Evolutionary conservation across 2,797 vertebrate genomes (phyloP).

Genomic region (Dromococcyx pavoninus): DNA sequence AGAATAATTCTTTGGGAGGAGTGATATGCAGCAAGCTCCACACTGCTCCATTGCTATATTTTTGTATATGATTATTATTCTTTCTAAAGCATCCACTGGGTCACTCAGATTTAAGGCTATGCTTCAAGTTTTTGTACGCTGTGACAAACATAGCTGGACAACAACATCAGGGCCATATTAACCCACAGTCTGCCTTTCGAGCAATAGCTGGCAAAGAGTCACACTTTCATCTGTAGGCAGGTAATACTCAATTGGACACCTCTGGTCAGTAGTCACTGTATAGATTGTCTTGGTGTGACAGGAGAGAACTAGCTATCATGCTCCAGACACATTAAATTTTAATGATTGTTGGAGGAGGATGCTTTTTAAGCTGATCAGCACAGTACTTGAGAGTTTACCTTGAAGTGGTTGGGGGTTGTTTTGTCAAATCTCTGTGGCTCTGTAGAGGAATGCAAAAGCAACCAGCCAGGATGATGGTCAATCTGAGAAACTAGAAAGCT

Average conservation of each 20-base stretch:
- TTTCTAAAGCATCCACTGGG: not conserved
- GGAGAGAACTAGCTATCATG: not conserved
- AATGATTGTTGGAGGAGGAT: not conserved
- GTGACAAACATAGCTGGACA: not conserved
- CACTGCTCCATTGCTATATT: not conserved
- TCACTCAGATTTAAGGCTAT: not conserved
- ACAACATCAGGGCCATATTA: fast-evolving
- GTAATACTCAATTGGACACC: not conserved
- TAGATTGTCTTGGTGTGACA: not conserved
- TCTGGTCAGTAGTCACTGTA: not conserved
- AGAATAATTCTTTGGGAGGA: not conserved
- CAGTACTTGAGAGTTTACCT: not conserved
- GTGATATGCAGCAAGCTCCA: not conserved
- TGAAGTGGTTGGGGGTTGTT: not conserved
- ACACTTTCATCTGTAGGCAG: not conserved
- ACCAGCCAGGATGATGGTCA: not conserved
- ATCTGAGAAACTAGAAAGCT: not conserved
- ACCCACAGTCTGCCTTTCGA: not conserved
- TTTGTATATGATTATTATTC: not conserved
- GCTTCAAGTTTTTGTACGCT: not conserved
- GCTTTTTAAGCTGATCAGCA: not conserved
- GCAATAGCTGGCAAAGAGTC: not conserved
- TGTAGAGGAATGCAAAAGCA: not conserved
- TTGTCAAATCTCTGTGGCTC: not conserved
- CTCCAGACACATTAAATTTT: not conserved